A percentile compares a stretch with the other conserved stretches of the same genome.
Evolutionary conservation across 1,140 invertebrate genomes (phyloP).

Genomic region (Branchinecta lindahli): DNA sequence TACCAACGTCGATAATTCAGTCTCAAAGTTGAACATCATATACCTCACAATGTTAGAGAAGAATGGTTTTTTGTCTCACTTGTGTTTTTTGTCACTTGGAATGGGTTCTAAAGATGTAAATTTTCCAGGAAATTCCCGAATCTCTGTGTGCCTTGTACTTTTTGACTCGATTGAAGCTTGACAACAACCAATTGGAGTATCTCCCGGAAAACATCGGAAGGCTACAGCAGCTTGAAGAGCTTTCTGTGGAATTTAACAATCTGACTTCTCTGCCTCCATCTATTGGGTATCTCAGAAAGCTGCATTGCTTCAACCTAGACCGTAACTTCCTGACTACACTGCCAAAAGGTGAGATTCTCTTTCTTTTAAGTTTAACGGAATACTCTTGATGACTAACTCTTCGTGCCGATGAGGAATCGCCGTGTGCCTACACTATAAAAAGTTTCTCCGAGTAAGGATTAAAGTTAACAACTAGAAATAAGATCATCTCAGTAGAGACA

Average conservation of each 20-base stretch:
- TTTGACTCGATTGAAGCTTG: constrained; percentile 68
- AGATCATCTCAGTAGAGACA: too few species aligned
- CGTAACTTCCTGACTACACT: constrained; percentile 65
- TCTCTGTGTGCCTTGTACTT: constrained; percentile 38
- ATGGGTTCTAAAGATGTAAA: constrained; percentile 40
- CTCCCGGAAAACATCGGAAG: constrained; percentile 65
- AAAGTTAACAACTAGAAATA: too few species aligned
- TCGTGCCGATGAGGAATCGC: too few species aligned
- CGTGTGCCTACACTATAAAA: too few species aligned
- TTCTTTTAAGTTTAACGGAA: neutral
- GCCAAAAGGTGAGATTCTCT: constrained; percentile 41
- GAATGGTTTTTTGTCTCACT: neutral
- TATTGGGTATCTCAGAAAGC: constrained; percentile 66
- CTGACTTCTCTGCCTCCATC: constrained; percentile 61
- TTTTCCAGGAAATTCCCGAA: constrained; percentile 4
- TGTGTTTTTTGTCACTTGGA: neutral
- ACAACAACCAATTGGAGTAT: constrained; percentile 66
- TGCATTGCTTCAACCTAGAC: constrained; percentile 72
- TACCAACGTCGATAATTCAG: too few species aligned
- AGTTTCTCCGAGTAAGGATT: too few species aligned
- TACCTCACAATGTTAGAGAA: too few species aligned
- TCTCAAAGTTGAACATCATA: too few species aligned
- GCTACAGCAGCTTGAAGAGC: constrained; percentile 64
- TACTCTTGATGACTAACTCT: too few species aligned
- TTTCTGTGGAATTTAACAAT: constrained; percentile 63